A percentile compares a stretch with the other conserved stretches of the same genome.
These are phyloP conservation scores for Caenorhabditis doughertyi DNA, from an alignment of 2,888 invertebrate species.

Conservation along the genomic window DNA sequence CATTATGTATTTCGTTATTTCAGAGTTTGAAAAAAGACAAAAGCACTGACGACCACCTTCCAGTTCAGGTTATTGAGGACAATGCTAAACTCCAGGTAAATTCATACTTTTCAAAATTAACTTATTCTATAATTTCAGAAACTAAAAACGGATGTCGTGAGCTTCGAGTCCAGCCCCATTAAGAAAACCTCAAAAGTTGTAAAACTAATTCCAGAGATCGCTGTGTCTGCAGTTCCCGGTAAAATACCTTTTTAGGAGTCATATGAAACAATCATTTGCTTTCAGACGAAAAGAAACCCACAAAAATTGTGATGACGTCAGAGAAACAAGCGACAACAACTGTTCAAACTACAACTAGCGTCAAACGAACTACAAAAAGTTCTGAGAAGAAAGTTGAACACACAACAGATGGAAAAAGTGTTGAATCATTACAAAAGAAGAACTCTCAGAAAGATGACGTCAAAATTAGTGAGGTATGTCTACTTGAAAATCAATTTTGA, in stretches of 20 bases:
- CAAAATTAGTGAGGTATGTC: conserved; percentile 65
- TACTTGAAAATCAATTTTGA: no score
- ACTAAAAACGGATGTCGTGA: conserved; percentile 46
- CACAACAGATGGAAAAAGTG: conserved; percentile 64
- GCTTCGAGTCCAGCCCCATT: conserved; percentile 46
- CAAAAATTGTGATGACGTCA: conserved; percentile 59
- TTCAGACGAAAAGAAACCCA: conserved; percentile 57
- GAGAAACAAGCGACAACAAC: conserved; percentile 70
- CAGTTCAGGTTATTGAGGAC: conserved; percentile 46
- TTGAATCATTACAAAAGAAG: conserved; percentile 63
- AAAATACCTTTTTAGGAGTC: no score
- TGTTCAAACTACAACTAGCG: conserved; percentile 68
- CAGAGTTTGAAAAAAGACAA: conserved; percentile 36
- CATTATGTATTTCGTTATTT: no score
- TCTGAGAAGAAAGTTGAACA: conserved; percentile 66
- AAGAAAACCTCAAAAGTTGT: conserved; percentile 58
- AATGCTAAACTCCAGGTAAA: conserved; percentile 40
- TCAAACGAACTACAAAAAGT: conserved; percentile 55
- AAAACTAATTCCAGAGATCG: conserved; percentile 43
- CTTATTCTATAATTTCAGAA: conserved; percentile 35
- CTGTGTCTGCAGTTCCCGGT: conserved; percentile 19
- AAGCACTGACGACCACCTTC: conserved; percentile 22
- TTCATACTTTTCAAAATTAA: not conserved
- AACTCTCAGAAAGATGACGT: conserved; percentile 65
- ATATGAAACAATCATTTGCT: not conserved